A percentile compares a stretch with the other conserved stretches of the same genome.
phyloP scores from a whole-genome alignment of 2,888 invertebrate genomes.

The Creontiades dilutus region DNA sequence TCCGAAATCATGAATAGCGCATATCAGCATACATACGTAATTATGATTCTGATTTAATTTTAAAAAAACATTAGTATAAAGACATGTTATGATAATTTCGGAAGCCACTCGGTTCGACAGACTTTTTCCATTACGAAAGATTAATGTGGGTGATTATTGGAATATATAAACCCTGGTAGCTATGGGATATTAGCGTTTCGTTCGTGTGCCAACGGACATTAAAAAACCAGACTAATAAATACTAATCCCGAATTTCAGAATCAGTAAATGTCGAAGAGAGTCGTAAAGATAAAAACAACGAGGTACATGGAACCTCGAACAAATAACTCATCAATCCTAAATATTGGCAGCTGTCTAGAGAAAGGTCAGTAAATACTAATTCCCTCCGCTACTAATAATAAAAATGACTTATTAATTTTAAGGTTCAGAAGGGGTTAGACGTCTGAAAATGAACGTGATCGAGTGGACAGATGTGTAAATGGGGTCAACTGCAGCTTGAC shows the following conservation, averaged over 20 bases:
- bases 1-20: too few species aligned
- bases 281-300: background rate
- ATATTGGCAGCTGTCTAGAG: background rate
- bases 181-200: background rate
- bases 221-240: too few species aligned
- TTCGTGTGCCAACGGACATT: background rate
- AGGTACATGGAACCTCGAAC: background rate
- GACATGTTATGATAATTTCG: too few species aligned
- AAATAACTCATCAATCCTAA: background rate
- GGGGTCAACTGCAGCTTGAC: background rate
- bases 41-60: too few species aligned
- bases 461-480: background rate
- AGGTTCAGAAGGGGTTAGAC: background rate
- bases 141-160: too few species aligned
- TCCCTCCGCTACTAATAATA: background rate
- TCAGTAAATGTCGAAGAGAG: background rate
- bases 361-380: background rate
- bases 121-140: too few species aligned
- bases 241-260: background rate
- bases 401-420: background rate
- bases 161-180: too few species aligned
- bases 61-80: too few species aligned
- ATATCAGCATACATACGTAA: too few species aligned
- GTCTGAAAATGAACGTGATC: background rate
- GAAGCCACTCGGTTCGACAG: too few species aligned